These are phyloP conservation scores for Gymnothorax reevesii DNA, from an alignment of 2,797 vertebrate species.

Conservation along the genomic window DNA sequence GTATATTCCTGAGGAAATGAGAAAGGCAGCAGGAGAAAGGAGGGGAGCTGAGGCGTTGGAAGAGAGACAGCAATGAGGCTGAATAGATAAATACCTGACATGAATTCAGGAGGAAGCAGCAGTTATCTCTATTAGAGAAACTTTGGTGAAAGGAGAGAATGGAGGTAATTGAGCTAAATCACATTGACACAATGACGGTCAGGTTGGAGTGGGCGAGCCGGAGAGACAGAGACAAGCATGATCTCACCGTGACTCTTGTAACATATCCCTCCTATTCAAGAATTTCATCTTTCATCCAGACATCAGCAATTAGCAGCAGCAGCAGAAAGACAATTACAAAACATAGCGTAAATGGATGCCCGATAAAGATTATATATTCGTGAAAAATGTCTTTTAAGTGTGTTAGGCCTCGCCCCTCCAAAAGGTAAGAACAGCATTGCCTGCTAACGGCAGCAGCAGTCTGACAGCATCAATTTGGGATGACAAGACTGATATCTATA, in stretches of 20 bases:
- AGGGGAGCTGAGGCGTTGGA: background rate
- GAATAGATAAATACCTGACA: slow-evolving; percentile 41
- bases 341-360: background rate
- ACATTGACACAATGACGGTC: slow-evolving; percentile 47
- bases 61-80: slow-evolving; percentile 26
- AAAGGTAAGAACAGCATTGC: slow-evolving; percentile 30
- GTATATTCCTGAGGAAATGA: background rate
- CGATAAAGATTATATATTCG: slow-evolving; percentile 18
- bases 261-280: background rate
- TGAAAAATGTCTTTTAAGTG: slow-evolving; percentile 12
- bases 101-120: slow-evolving; percentile 43
- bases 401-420: background rate
- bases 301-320: background rate
- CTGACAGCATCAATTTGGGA: slow-evolving; percentile 52
- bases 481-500: slow-evolving; percentile 53
- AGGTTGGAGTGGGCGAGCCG: slow-evolving; percentile 11
- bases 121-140: background rate
- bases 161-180: slow-evolving; percentile 55
- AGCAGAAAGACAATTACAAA: background rate
- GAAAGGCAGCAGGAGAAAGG: background rate
- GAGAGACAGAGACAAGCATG: slow-evolving; percentile 26
- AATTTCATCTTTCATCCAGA: background rate
- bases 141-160: slow-evolving; percentile 30
- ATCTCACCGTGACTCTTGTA: background rate
- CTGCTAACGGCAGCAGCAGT: slow-evolving; percentile 41